These are phyloP conservation scores for Bungarus multicinctus DNA, from an alignment of 2,113 vertebrate species.

Conservation along the genomic window DNA sequence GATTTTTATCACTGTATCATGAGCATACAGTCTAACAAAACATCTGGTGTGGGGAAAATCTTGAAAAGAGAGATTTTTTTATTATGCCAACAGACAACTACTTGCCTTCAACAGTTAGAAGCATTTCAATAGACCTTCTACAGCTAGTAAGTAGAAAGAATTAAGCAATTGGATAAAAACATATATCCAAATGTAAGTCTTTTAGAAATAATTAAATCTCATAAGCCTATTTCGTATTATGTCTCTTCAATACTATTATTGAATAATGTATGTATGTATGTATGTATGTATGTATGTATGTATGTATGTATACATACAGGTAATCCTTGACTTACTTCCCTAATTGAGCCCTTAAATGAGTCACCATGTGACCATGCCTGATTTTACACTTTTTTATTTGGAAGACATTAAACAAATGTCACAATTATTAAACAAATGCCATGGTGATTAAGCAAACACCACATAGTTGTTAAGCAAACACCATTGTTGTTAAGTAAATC, in stretches of 20 bases:
- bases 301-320: neutral
- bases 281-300: neutral
- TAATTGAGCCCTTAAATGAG: neutral
- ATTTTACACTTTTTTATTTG: neutral
- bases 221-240: neutral
- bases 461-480: neutral
- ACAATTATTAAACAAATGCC: neutral
- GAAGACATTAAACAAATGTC: neutral
- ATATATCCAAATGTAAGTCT: neutral
- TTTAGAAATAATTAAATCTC: neutral
- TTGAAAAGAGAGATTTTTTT: neutral
- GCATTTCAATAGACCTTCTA: neutral
- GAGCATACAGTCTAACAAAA: neutral
- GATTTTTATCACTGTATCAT: neutral
- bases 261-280: neutral
- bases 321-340: neutral
- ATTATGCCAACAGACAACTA: neutral
- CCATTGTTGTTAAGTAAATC: neutral
- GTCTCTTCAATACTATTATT: neutral
- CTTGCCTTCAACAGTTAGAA: neutral
- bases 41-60: neutral
- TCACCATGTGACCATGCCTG: neutral
- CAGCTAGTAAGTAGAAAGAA: neutral
- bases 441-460: neutral
- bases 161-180: neutral